Percentiles rank a stretch among this genome's conserved stretches.
Conservation (phyloP, 2,113 vertebrate species). For the Ailurus styani region DNA sequence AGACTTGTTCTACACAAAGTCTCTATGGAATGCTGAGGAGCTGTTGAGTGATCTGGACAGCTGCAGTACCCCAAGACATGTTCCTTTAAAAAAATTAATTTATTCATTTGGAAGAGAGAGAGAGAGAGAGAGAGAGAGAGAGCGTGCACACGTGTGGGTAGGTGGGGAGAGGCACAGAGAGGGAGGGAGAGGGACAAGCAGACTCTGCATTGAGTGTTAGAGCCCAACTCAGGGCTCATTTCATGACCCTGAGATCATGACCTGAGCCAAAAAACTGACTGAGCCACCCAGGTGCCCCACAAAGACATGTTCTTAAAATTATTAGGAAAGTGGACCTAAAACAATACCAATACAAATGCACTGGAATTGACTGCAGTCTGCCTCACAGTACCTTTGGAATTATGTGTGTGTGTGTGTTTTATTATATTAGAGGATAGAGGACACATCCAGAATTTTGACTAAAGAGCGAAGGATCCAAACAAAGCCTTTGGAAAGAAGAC, state of each 20-base stretch:
- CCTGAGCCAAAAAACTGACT: not conserved
- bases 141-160: not conserved
- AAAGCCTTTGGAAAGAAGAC: not conserved
- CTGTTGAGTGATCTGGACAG: not conserved
- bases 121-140: not conserved
- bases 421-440: not conserved
- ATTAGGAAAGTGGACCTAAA: not conserved
- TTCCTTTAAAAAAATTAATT: too few relatives aligned
- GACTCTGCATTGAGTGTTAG: not conserved
- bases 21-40: not conserved
- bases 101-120: not conserved
- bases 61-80: not conserved
- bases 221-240: not conserved
- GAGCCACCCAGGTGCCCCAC: not conserved
- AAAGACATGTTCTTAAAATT: not conserved
- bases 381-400: not conserved
- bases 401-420: not conserved
- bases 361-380: not conserved
- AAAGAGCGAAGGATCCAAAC: not conserved
- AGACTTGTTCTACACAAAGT: not conserved
- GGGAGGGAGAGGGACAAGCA: not conserved
- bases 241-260: not conserved
- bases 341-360: not conserved
- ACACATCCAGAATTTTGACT: not conserved
- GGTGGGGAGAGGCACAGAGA: not conserved